Percentiles rank a stretch among this genome's conserved stretches.
phyloP scores from a whole-genome alignment of 2,113 vertebrate species.

The Zootoca vivipara region DNA sequence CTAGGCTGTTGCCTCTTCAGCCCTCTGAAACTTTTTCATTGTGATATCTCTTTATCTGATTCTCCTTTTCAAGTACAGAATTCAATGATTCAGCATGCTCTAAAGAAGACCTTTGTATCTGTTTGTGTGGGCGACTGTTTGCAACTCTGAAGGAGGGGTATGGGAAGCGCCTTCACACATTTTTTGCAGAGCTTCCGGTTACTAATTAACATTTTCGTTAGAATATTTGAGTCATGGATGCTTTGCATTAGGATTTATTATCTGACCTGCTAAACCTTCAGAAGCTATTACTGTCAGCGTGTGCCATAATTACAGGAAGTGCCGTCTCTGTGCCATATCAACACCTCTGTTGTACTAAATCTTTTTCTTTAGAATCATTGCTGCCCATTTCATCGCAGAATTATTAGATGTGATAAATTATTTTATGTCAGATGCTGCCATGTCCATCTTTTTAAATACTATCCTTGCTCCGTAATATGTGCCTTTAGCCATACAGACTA shows the following conservation, averaged over 20 bases:
- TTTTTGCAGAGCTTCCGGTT: slow-evolving; percentile 45
- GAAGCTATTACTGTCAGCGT: slow-evolving; percentile 63
- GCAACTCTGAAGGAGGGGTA: not conserved
- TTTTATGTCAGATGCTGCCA: slow-evolving; percentile 42
- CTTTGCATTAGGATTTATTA: slow-evolving; percentile 62
- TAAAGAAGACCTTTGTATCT: not conserved
- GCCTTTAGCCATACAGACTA: slow-evolving; percentile 64
- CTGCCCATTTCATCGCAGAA: slow-evolving; percentile 53
- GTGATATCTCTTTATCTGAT: not conserved
- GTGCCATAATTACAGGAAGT: slow-evolving; percentile 56
- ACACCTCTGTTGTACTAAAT: slow-evolving; percentile 31
- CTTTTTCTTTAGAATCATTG: slow-evolving; percentile 43
- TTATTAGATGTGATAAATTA: slow-evolving; percentile 55
- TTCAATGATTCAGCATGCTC: not conserved
- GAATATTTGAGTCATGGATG: slow-evolving; percentile 56
- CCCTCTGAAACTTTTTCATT: not conserved
- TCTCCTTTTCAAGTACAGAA: not conserved
- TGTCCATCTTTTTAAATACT: slow-evolving; percentile 57
- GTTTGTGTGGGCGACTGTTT: not conserved
- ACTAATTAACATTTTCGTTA: slow-evolving; percentile 65
- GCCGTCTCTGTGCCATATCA: slow-evolving; percentile 1
- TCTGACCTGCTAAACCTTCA: slow-evolving; percentile 60
- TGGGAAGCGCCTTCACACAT: not conserved
- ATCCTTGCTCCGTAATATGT: slow-evolving; percentile 60
- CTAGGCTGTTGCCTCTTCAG: not conserved